Base-by-base conservation (phyloP, 2,797 vertebrate genomes). In the Neopelma chrysocephalum region DNA sequence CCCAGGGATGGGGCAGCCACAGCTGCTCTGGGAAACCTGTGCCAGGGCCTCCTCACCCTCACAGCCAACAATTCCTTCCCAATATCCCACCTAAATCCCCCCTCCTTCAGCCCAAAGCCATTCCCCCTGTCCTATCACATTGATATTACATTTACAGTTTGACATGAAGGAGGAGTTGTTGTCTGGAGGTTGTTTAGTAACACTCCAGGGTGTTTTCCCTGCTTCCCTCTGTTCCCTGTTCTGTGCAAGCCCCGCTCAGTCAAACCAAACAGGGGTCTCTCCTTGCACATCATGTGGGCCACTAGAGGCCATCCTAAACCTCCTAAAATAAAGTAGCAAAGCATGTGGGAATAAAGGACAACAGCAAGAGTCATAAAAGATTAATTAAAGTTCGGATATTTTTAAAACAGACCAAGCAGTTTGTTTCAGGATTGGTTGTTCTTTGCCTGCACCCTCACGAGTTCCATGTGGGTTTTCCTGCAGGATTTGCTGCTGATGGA, bases 221-320 rank as follows among this genome's bases (percentile, higher is more conserved):
- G n/a, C 17, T 43, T 75, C n/a, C 50, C 40, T 65, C 19, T 5
- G 0, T 13, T 21, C 62, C 78, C 73, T 1, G 2, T 14, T 25
- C 43, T 17, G 27, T 23, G 27, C 7, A 0, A 61, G 50, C 53
- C 51, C 54, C 27, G 47, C 54, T 8, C 13, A 27, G 7, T 32
- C 36, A 51, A 81, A 34, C 16, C 18, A 15, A 77, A 7, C 13
- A 4, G 89, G 36, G 36, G 66, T 82, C 58, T 72, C 27, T 56
- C 73, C 57, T 29, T 42, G 42, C 50, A 27, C 81, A 42, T 47
- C 22, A 1, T 38, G 40, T 32, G 85, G 8, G 65, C 93, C 93
- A 90, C 90, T 94, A 94, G 92, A 90, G 93, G 93, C 92, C 96
- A 97, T 92, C 93, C 90, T 93, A 87, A 43, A 72, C 88, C 81